Percentiles rank a stretch among this genome's conserved stretches.
Evolutionary conservation across 2,888 invertebrate genomes (phyloP).

Genomic region (Drosophila limbata): DNA sequence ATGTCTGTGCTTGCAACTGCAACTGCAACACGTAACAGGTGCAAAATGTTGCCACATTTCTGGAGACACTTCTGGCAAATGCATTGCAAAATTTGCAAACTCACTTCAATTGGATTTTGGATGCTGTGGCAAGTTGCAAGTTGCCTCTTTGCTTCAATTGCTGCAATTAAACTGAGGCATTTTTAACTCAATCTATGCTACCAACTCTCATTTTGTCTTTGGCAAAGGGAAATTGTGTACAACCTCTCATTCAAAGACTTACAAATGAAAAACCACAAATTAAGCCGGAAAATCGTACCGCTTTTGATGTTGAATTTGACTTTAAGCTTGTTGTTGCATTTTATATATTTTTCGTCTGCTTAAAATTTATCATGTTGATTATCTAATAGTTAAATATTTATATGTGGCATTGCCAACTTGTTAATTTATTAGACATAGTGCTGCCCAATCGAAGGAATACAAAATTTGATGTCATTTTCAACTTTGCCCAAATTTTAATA

Average conservation of each 20-base stretch:
- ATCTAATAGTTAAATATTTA: neutral
- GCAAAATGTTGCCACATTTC: constrained; percentile 43
- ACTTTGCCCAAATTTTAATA: too few relatives aligned
- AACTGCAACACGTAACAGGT: constrained; percentile 49
- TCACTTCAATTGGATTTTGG: constrained; percentile 32
- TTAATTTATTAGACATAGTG: neutral
- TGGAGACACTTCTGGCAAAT: constrained; percentile 29
- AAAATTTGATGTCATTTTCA: too few relatives aligned
- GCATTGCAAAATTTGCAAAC: constrained; percentile 31
- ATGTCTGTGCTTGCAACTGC: constrained; percentile 12
- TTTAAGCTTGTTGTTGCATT: neutral
- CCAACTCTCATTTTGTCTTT: neutral
- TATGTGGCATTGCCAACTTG: neutral
- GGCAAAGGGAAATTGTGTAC: neutral
- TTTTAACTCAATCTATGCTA: neutral
- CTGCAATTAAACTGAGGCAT: constrained; percentile 8
- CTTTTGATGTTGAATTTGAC: neutral
- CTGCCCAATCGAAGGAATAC: neutral
- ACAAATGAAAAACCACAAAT: neutral
- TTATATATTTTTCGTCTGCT: neutral
- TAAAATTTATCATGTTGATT: neutral
- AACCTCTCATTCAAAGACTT: neutral
- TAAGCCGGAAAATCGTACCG: neutral
- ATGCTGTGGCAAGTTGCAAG: constrained; percentile 11
- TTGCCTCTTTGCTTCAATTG: constrained; percentile 1